Conservation (phyloP, 2,797 vertebrate species). For the Anabas testudineus region DNA sequence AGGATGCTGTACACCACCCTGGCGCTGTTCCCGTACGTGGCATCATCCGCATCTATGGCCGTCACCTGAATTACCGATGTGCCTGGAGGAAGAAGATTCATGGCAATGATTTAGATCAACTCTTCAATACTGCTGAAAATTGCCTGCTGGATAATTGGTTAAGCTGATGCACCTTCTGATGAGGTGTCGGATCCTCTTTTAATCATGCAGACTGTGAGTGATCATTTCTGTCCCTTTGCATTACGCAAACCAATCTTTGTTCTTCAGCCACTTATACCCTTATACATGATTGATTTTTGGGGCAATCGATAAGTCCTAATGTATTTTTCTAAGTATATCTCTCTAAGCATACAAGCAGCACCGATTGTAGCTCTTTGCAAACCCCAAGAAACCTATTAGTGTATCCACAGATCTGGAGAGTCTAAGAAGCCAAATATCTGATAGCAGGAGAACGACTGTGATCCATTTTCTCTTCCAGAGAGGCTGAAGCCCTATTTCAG, state of each 20-base stretch:
- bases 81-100: slow-evolving; percentile 80
- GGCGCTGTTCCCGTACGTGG: slow-evolving; percentile 97
- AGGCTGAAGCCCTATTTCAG: slow-evolving; percentile 60
- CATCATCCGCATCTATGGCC: slow-evolving; percentile 92
- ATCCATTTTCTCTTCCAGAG: slow-evolving; percentile 72
- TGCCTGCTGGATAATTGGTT: slow-evolving; percentile 60
- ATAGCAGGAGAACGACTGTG: slow-evolving; percentile 49
- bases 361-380: slow-evolving; percentile 44
- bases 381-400: slow-evolving; percentile 70
- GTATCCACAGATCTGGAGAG: slow-evolving; percentile 57
- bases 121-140: slow-evolving; percentile 58
- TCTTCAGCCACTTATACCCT: slow-evolving; percentile 54
- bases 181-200: slow-evolving; percentile 66
- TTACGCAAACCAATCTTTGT: slow-evolving; percentile 62
- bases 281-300: slow-evolving; percentile 60
- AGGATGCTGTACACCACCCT: slow-evolving; percentile 95
- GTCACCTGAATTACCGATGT: slow-evolving; percentile 96
- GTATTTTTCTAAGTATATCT: slow-evolving; percentile 71
- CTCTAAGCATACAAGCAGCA: slow-evolving; percentile 36
- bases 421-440: slow-evolving; percentile 68
- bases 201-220: slow-evolving; percentile 62
- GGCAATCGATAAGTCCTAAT: slow-evolving; percentile 73
- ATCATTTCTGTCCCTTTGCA: slow-evolving; percentile 60
- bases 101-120: slow-evolving; percentile 59
- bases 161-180: slow-evolving; percentile 68